Evolutionary conservation across 2,888 invertebrate genomes (phyloP).

Genomic region (Cheilosia soror): DNA sequence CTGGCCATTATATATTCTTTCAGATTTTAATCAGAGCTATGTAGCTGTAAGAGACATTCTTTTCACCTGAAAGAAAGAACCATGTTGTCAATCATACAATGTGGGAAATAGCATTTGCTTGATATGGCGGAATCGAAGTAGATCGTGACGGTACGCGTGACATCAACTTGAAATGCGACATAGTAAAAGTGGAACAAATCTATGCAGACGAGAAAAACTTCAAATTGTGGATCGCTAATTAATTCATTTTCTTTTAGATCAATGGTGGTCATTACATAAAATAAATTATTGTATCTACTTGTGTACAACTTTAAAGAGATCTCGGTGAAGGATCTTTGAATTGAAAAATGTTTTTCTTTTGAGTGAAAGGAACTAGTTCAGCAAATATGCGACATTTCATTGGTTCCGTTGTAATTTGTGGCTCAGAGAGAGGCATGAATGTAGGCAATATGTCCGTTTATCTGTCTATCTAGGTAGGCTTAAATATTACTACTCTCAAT

Average conservation of each 20-base stretch:
- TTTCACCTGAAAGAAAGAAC: too few relatives aligned
- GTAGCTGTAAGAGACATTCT: not conserved
- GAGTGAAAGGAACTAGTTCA: not conserved
- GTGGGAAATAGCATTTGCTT: not conserved
- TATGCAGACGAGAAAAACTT: not conserved
- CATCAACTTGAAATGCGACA: slow-evolving; percentile 9
- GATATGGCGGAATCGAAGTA: slow-evolving; percentile 9
- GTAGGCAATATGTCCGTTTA: not conserved
- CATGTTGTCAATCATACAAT: too few relatives aligned
- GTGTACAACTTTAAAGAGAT: too few relatives aligned
- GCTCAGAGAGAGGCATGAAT: not conserved
- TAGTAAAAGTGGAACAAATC: slow-evolving; percentile 60
- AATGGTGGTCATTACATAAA: not conserved
- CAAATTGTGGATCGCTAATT: not conserved
- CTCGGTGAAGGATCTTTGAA: not conserved
- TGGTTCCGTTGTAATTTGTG: not conserved
- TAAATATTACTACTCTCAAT: too few relatives aligned
- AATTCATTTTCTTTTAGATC: not conserved
- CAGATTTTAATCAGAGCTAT: not conserved
- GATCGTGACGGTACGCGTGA: slow-evolving; percentile 28
- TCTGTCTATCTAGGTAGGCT: not conserved
- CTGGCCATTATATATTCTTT: not conserved
- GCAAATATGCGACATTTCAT: not conserved
- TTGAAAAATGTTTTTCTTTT: not conserved
- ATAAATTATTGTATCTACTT: too few relatives aligned